phyloP scores from a whole-genome alignment of 2,797 vertebrate genomes.

The Hafferia zeledoni region DNA sequence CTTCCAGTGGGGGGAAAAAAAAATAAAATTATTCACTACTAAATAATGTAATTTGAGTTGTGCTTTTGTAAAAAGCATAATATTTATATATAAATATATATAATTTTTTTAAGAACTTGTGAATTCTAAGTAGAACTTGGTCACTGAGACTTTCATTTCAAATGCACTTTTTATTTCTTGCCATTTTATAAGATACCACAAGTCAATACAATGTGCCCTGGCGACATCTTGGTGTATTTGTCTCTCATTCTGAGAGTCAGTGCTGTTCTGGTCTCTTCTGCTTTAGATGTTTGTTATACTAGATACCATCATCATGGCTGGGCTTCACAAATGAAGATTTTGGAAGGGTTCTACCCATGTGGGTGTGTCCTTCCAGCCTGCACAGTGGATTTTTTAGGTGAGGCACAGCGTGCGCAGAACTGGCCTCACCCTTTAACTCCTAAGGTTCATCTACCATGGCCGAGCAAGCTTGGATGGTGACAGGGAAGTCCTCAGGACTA shows the following conservation, averaged over 20 bases:
- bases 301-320: not conserved
- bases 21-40: not conserved
- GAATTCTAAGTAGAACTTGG: not conserved
- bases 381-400: too few species aligned
- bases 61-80: not conserved
- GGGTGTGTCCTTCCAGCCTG: too few species aligned
- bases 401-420: too few species aligned
- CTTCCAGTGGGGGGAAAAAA: not conserved
- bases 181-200: not conserved
- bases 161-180: not conserved
- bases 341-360: too few species aligned
- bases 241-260: not conserved
- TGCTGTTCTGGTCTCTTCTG: not conserved
- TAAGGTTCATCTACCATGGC: too few species aligned
- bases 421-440: too few species aligned
- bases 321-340: too few species aligned
- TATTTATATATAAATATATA: rapidly evolving
- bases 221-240: not conserved
- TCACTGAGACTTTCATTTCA: not conserved
- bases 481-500: too few species aligned
- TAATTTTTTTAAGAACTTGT: not conserved
- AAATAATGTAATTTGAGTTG: not conserved
- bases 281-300: not conserved
- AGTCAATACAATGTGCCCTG: not conserved
- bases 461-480: too few species aligned